Base-by-base conservation (phyloP, 2,797 vertebrate genomes). In the Typhlichthys eigenmanni region DNA sequence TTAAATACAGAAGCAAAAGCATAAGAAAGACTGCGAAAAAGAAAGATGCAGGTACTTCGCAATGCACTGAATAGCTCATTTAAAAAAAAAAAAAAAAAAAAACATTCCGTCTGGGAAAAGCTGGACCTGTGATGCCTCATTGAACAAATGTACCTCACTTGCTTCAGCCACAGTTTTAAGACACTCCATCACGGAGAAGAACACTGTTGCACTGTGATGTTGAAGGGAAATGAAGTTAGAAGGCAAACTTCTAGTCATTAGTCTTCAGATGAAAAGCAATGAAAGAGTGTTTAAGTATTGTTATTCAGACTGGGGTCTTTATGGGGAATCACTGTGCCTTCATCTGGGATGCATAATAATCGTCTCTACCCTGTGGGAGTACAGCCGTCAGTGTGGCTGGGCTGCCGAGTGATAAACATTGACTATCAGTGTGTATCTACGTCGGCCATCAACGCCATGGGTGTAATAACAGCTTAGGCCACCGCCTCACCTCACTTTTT, bases 101-200 rank as follows among this genome's bases (percentile, higher is more conserved):
- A 82, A 81, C 71, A 75, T 84, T 78, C 72, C 43, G 57, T 82
- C 78, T 79, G 72, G 66, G 74, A 85, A 83, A 88, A 91, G 72
- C 86, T 84, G 90, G 90, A 90, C 87, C 83, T 84, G 80, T 66
- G 83, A 89, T 63, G 87, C 82, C 83, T 90, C 90, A 91, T 92
- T 92, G 89, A 86, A 79, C 85, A 88, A 88, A 88, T 78, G 83
- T 83, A 84, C 85, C 85, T 88, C 80, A 77, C 75, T 83, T 78
- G 78, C 73, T 82, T 87, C 47, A 65, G 81, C 74, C 81, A 71
- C 68, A 75, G 72, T 79, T 87, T 87, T 78, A 71, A 74, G 85
- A 82, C 78, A 83, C 81, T 87, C 87, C 82, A 87, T 88, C 86
- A 88, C 13, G 4, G 67, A 63, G 59, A 69, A 76, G 75, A 85